These are phyloP conservation scores for Cryptoblepharus egeriae DNA, from an alignment of 2,797 vertebrate genomes.

Conservation along the genomic window DNA sequence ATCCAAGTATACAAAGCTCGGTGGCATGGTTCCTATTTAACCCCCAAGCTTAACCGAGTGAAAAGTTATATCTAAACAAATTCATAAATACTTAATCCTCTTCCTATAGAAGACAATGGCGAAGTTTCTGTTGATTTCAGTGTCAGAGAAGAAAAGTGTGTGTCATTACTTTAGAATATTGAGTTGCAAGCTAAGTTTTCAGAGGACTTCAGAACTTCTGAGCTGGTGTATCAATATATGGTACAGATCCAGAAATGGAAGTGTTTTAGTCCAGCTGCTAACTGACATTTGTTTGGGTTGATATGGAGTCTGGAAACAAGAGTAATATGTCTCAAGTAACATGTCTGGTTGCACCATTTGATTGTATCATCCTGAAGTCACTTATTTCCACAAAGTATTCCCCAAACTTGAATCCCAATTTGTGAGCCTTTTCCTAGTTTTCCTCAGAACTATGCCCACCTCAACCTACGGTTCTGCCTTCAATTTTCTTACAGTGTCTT, in stretches of 20 bases:
- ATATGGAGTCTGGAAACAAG: not conserved
- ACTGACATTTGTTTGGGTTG: not conserved
- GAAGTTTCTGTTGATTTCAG: conserved; percentile 5
- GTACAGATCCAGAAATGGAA: not conserved
- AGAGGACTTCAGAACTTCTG: not conserved
- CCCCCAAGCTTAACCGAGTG: not conserved
- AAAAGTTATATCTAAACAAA: not conserved
- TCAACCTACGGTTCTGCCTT: not conserved
- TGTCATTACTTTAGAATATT: conserved; percentile 9
- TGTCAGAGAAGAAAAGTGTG: not conserved
- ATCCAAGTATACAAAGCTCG: conserved; percentile 60
- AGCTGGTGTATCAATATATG: not conserved
- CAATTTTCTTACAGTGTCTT: not conserved
- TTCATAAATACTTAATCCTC: not conserved
- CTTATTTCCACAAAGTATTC: not conserved
- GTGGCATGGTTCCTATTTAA: conserved; percentile 40
- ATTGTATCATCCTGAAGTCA: not conserved
- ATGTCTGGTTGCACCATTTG: not conserved
- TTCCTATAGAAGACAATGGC: not conserved
- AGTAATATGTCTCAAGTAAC: not conserved
- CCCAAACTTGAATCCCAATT: not conserved
- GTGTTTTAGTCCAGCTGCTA: not conserved
- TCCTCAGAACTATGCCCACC: not conserved
- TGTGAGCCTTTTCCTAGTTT: not conserved
- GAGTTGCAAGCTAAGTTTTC: not conserved